These are phyloP conservation scores for Coremacera marginata DNA, from an alignment of 2,888 invertebrate genomes.

Conservation along the genomic window DNA sequence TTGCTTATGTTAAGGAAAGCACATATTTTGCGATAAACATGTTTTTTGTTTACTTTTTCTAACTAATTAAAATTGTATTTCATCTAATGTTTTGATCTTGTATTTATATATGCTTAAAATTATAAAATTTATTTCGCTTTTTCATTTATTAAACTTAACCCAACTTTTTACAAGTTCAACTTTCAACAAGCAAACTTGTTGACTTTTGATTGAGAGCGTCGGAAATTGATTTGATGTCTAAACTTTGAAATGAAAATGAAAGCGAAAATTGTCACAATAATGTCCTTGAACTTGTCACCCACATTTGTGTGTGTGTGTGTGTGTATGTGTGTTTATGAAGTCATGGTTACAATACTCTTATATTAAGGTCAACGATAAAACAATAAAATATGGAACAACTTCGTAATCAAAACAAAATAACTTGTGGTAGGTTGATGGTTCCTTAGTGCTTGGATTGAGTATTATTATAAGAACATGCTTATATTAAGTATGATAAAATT, in stretches of 20 bases:
- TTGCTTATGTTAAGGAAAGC: background rate
- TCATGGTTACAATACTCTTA: slow-evolving; percentile 30
- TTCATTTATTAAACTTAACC: background rate
- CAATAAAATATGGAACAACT: slow-evolving; percentile 17
- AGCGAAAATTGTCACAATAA: slow-evolving; percentile 44
- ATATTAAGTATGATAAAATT: background rate
- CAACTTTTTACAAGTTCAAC: background rate
- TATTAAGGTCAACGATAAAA: slow-evolving; percentile 31
- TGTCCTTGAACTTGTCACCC: slow-evolving; percentile 62
- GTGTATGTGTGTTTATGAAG: slow-evolving; percentile 5
- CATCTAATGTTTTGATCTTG: too few species aligned
- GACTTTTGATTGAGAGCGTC: background rate
- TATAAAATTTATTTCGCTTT: background rate
- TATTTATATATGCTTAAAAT: too few species aligned
- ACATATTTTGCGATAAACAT: too few species aligned
- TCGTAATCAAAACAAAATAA: background rate
- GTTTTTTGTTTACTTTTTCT: too few species aligned
- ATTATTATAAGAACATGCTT: background rate
- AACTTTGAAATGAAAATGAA: background rate
- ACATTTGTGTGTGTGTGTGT: slow-evolving; percentile 29
- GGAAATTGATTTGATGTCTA: background rate
- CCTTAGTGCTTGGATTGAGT: too few species aligned
- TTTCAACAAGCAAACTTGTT: background rate
- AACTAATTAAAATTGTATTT: too few species aligned
- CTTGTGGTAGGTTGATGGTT: background rate